Base-by-base conservation (phyloP, 2,113 vertebrate species). In the Megaleporinus macrocephalus region DNA sequence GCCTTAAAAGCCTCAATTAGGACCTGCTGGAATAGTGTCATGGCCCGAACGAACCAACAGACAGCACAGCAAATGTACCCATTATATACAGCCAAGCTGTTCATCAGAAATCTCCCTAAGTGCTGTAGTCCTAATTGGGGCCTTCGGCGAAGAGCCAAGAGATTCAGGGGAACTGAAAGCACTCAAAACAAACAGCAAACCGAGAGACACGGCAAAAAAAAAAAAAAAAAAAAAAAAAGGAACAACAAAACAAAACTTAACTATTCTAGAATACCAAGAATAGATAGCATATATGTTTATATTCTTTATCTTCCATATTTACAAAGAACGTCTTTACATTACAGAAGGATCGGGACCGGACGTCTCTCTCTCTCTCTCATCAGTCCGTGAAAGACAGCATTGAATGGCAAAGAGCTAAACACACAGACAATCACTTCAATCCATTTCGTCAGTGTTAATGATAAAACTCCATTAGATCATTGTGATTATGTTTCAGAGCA, bases 211-310 rank as follows among this genome's bases (percentile, higher is more conserved):
- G 68, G 53, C 73, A n/a, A 30, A 15, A 53, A 24, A 18, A 2
- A 16, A 33, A 16, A 55, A 26, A 18, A n/a, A 16, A 11, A 36
- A 26, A 16, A 16, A 33, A 16, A 55, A 16, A 18, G 16, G n/a
- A 16, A 55, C 24, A 18, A 41, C n/a, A 47, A 70, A 16, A 55
- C 24, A 18, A 41, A n/a, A 47, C 65, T 76, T 59, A 0, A 71
- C 81, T 85, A 77, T 63, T 65, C 77, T 77, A 83, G 66, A 22
- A 84, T 81, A 86, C 65, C 88, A 90, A 88, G 89, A 91, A 90
- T 84, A 91, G 87, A 94, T 93, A 93, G 85, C 89, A 91, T 93
- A 86, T 93, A 92, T 91, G 90, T 93, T 92, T 91, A 93, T 85
- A 85, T 88, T 93, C 89, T 94, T 82, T 90, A 93, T 90, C 86